phyloP scores from a whole-genome alignment of 1,140 invertebrate species.

The Drosophila sproati region DNA sequence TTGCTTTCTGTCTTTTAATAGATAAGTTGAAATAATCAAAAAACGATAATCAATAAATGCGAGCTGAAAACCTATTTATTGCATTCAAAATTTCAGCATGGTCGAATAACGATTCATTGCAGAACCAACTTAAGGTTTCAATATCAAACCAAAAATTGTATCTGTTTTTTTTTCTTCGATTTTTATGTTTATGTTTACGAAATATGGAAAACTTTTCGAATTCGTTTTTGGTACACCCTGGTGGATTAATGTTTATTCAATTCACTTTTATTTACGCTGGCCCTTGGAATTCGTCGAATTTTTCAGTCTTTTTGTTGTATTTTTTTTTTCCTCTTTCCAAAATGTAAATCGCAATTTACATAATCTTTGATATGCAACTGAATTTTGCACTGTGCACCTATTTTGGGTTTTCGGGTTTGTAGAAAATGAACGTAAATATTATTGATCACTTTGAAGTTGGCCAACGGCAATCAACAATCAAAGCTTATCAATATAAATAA shows the following conservation, averaged over 20 bases:
- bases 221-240: slow-evolving; percentile 21
- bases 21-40: no score
- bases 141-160: neutral
- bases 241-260: slow-evolving; percentile 40
- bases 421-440: slow-evolving; percentile 1
- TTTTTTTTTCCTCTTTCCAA: slow-evolving; percentile 36
- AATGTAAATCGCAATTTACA: slow-evolving; percentile 64
- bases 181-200: neutral
- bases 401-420: neutral
- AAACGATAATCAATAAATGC: no score
- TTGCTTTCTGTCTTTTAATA: no score
- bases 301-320: slow-evolving; percentile 20
- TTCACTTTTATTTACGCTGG: slow-evolving; percentile 30
- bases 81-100: no score
- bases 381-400: slow-evolving; percentile 25
- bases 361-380: slow-evolving; percentile 15
- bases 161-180: slow-evolving; percentile 17
- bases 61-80: no score
- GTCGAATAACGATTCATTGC: no score
- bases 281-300: slow-evolving; percentile 31
- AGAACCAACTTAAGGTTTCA: no score
- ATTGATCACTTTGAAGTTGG: slow-evolving; percentile 19
- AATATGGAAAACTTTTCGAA: slow-evolving; percentile 29
- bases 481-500: slow-evolving; percentile 40
- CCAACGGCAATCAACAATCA: slow-evolving; percentile 25